phyloP scores from a whole-genome alignment of 2,797 vertebrate species.

The Cuniculus paca region DNA sequence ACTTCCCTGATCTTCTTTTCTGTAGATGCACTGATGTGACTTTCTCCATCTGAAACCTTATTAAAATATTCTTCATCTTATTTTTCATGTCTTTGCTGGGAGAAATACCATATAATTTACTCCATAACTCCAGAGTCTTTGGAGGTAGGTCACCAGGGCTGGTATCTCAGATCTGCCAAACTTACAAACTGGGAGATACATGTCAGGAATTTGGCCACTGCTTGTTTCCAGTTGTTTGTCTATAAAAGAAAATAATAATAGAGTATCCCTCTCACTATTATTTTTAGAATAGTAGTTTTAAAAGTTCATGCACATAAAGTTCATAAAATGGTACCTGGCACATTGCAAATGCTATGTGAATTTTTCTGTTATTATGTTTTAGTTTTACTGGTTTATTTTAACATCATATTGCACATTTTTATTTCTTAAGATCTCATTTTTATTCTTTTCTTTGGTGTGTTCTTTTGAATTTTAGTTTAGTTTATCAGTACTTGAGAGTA shows the following conservation, averaged over 20 bases:
- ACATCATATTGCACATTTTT: background rate
- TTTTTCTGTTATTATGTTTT: background rate
- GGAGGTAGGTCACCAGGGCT: background rate
- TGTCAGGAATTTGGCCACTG: background rate
- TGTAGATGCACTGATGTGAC: background rate
- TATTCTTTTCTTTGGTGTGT: background rate
- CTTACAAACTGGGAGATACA: background rate
- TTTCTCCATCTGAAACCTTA: background rate
- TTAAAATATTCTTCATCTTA: background rate
- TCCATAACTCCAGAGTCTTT: background rate
- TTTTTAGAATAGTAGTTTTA: background rate
- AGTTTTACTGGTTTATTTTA: conserved; percentile 1
- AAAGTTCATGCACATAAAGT: background rate
- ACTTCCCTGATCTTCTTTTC: background rate
- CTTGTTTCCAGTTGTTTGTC: background rate
- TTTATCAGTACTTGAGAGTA: background rate
- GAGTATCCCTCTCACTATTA: background rate
- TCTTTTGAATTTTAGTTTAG: background rate
- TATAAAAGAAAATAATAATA: background rate
- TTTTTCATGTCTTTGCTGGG: background rate
- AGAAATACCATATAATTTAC: background rate
- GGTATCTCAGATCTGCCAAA: background rate
- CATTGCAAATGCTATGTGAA: background rate
- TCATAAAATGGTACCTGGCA: background rate
- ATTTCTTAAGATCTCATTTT: background rate